Conservation (phyloP, 2,797 vertebrate species). For the Hapalemur alaotrensis region DNA sequence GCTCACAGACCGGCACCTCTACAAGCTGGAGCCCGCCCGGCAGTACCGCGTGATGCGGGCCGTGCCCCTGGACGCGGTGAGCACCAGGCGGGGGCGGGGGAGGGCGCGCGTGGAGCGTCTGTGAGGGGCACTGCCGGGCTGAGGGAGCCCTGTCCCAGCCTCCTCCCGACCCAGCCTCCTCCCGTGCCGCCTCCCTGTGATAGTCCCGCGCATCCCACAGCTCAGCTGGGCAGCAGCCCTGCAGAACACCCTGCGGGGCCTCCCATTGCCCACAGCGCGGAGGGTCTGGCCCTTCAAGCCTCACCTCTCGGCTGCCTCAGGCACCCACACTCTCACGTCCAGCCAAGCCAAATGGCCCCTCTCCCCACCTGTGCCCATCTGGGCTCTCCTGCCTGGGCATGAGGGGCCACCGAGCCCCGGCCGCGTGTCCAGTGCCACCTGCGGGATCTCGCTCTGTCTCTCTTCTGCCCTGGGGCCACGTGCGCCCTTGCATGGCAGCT, state of each 20-base stretch:
- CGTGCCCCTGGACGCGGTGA: constrained; percentile 89
- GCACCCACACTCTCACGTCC: neutral
- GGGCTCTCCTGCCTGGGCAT: neutral
- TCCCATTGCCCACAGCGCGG: neutral
- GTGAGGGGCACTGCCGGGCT: neutral
- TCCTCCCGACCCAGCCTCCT: neutral
- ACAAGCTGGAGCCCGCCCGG: constrained; percentile 92
- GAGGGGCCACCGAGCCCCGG: neutral
- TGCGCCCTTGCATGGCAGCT: neutral
- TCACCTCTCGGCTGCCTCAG: neutral
- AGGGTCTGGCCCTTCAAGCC: too few species aligned
- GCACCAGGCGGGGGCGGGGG: constrained; percentile 11
- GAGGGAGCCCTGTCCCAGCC: neutral
- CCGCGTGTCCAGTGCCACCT: neutral
- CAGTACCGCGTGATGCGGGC: constrained; percentile 91
- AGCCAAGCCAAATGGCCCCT: neutral
- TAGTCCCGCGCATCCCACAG: neutral
- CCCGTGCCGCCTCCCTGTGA: neutral
- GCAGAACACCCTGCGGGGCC: neutral
- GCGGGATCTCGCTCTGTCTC: neutral
- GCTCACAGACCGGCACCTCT: constrained; percentile 91
- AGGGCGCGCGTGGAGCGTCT: neutral
- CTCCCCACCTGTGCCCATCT: neutral
- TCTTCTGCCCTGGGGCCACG: neutral
- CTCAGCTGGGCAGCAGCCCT: too few species aligned